Evolutionary conservation across 2,888 invertebrate species (phyloP), one percentile per base, ranked within the genome.

Genomic region (Acrobasis repandana): DNA sequence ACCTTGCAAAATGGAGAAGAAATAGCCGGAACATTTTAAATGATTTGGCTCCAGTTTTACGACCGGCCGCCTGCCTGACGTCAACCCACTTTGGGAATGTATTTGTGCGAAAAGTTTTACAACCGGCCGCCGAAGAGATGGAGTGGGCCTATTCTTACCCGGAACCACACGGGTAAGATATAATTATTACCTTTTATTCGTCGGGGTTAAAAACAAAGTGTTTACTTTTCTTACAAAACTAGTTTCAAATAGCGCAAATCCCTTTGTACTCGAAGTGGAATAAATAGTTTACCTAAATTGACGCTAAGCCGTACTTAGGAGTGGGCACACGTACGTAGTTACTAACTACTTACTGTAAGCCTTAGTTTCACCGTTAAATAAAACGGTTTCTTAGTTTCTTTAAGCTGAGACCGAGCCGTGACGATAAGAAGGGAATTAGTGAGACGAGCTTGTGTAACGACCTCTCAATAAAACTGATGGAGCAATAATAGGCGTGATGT

Each of bases 251-350:
- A 9, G 38, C 9, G 52, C 52, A 52, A 54, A 54, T 14, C 49
- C 49, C n/a, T 58, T 60, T 60, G 15, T 52, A 52, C 33, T 48
- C 20, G 33, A 3, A 14, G 11, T 33, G 33, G n/a, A 52, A 60
- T 60, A 60, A 60, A 60, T 58, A 58, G 58, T 60, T 60, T 52
- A 60, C 60, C 52, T 57, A 49, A 54, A 60, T 61, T 57, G 52
- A 61, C 48, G 56, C 50, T 56, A 56, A 56, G 56, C 50, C 47
- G 52, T 51, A 52, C 52, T 60, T 52, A 60, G 46, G 47, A 51
- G 51, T 47, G 52, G 28, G 58, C 52, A 34, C 60, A 60, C 60
- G 60, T 52, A 60, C 60, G 46, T 54, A 58, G 60, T 60, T 60
- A 52, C 43, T 52, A 52, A 60, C 60, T 60, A 60, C 60, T 60